Evolutionary conservation across 2,797 vertebrate genomes (phyloP).

Genomic region (Anabas testudineus): DNA sequence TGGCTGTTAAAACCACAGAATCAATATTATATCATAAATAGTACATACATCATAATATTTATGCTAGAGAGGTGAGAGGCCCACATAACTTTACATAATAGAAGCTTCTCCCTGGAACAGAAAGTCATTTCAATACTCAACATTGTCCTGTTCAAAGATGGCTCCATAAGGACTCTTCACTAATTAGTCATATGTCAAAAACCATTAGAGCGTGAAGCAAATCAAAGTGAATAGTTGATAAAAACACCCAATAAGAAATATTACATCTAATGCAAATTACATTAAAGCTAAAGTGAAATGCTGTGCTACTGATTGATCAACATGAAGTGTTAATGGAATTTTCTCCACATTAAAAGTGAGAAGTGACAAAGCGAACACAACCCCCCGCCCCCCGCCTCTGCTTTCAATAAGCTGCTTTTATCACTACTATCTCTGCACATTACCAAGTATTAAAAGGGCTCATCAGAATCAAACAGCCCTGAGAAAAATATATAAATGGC

Average conservation of each 20-base stretch:
- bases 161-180: slow-evolving; percentile 5
- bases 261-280: slow-evolving; percentile 10
- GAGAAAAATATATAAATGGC: neutral
- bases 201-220: slow-evolving; percentile 1
- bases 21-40: neutral
- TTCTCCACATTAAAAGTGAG: neutral
- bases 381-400: neutral
- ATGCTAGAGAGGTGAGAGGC: neutral
- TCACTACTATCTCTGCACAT: neutral
- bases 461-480: slow-evolving; percentile 10
- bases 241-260: neutral
- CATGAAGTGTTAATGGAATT: neutral
- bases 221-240: slow-evolving; percentile 5
- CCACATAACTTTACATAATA: neutral
- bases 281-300: neutral
- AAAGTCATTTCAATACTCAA: neutral
- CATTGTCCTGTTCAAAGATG: neutral
- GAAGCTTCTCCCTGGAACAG: slow-evolving; percentile 4
- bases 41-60: neutral
- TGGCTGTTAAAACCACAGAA: neutral
- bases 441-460: neutral
- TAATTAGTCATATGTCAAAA: slow-evolving; percentile 12
- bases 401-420: slow-evolving; percentile 12
- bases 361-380: neutral
- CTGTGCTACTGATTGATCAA: neutral